These are phyloP conservation scores for Drosophila longiperda DNA, from an alignment of 2,888 invertebrate genomes.

Conservation along the genomic window DNA sequence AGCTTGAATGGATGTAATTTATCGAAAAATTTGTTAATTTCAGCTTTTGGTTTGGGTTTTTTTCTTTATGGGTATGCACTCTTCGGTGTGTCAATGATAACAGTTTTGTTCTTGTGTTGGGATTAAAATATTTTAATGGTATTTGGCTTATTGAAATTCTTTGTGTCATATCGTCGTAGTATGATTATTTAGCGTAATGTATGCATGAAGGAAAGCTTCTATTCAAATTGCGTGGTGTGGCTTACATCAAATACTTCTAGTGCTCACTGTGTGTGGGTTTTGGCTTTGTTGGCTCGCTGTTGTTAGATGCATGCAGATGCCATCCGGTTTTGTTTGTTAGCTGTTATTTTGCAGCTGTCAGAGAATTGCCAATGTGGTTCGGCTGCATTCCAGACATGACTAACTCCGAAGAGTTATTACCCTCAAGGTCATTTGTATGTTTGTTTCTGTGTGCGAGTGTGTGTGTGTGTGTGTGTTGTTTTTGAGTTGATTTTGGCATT, in stretches of 20 bases:
- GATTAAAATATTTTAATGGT: slow-evolving; percentile 59
- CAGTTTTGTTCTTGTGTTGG: slow-evolving; percentile 4
- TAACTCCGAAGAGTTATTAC: slow-evolving; percentile 75
- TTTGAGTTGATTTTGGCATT: slow-evolving; percentile 28
- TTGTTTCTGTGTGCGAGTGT: slow-evolving; percentile 7
- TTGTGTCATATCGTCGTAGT: slow-evolving; percentile 39
- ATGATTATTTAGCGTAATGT: slow-evolving; percentile 52
- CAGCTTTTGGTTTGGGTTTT: neutral
- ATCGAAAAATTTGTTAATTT: neutral
- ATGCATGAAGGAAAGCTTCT: slow-evolving; percentile 14
- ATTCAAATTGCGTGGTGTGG: slow-evolving; percentile 25
- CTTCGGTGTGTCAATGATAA: neutral
- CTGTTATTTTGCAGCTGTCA: slow-evolving; percentile 55
- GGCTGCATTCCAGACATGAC: slow-evolving; percentile 77
- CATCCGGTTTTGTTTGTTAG: slow-evolving; percentile 70
- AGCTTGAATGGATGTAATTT: neutral
- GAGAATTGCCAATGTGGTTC: slow-evolving; percentile 67
- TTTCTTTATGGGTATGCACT: neutral
- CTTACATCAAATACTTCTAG: slow-evolving; percentile 33
- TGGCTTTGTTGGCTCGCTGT: slow-evolving; percentile 16
- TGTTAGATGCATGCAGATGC: slow-evolving; percentile 69
- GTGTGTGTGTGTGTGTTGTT: slow-evolving; percentile 22
- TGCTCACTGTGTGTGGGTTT: slow-evolving; percentile 31
- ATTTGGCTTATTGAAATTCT: slow-evolving; percentile 65
- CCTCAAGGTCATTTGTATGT: slow-evolving; percentile 71